Evolutionary conservation across 2,113 vertebrate genomes (phyloP), one percentile per base, ranked within the genome.

Genomic region (Cisticola juncidis): DNA sequence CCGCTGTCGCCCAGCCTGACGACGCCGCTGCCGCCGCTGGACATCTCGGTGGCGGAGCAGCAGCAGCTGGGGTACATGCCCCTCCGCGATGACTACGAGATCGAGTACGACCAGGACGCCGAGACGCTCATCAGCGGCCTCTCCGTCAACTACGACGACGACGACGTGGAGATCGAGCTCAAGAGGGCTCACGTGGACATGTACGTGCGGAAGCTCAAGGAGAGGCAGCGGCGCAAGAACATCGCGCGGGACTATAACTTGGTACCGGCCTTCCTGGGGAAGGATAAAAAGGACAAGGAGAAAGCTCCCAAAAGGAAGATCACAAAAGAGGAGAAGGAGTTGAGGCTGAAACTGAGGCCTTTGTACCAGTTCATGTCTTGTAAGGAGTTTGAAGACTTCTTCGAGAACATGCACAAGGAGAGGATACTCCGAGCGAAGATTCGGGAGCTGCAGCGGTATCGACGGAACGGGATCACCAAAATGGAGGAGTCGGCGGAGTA

Each of bases 41-140:
- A 99, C 61, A 99, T 99, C 76, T 98, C 98, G 2, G 98, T 98
- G 80, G 98, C 98, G 0, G 99, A 99, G 94, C 99, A 99, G 98
- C 99, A 99, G 97, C 99, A 99, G 98, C 93, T 99, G 89, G 99
- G 99, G 9, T 99, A 99, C 97, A 99, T 99, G 99, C 99, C 99
- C 0, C 98, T 99, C 2, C 98, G 99, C 0, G 99, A 99, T 1
- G 99, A 99, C 97, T 99, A 99, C 3, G 99, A 99, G 98, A 98
- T 99, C 1, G 99, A 99, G 51, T 99, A 99, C 1, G 99, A 99
- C 96, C 99, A 99, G 94, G 99, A 99, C 0, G 99, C 99, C 0
- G 99, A 99, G 98, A 98, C 99, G 21, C 98, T 99, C 14, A 99
- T 99, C 97, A 99, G 99, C 6, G 99, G 99, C 76, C 98, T 99